Base-by-base conservation (phyloP, 2,113 vertebrate genomes). In the Noctilio leporinus region DNA sequence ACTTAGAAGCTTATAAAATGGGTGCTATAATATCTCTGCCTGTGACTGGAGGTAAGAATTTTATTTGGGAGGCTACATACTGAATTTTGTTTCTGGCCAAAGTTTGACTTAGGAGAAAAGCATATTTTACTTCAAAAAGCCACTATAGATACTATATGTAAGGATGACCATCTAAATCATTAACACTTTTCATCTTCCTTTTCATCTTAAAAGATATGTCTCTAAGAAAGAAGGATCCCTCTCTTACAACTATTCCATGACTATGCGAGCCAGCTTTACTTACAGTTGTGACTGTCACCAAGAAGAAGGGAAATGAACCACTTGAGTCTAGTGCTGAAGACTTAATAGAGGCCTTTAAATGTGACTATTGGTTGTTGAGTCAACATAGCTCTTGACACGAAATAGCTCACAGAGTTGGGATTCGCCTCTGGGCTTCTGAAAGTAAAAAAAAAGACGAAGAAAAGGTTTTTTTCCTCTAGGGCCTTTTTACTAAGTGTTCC, bases 101-200 rank as follows among this genome's bases (percentile, higher is more conserved):
- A 73, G 86, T 80, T 95, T 67, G 91, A 57, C 90, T 97, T 96
- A 93, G 95, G 70, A 96, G 91, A 55, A 73, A 96, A 89, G 40
- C 78, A 64, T 70, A 95, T 96, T 96, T 96, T 85, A 83, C 85
- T 94, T 93, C 51, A 93, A 0, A 75, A 95, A 47, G 26, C 75
- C 84, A 94, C 80, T 82, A 3, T n/a, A 96, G 94, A 86, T 87
- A 77, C 1, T 91, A 64, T 64, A 85, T 91, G 55, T 94, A 62
- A 67, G 9, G 43, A 47, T 97, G 97, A 55, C 72, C 72, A 10
- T n/a, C 1, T 19, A 49, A 53, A 64, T 86, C 65, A 49, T 75
- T 76, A 93, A 28, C 10, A 7, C 17, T 49, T 59, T 35, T 17
- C 65, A 65, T 35, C 64, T 35, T 65, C 16, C 9, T 28, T 59